These are phyloP conservation scores for Montifringilla adamsi DNA, from an alignment of 2,113 vertebrate species.

Conservation along the genomic window DNA sequence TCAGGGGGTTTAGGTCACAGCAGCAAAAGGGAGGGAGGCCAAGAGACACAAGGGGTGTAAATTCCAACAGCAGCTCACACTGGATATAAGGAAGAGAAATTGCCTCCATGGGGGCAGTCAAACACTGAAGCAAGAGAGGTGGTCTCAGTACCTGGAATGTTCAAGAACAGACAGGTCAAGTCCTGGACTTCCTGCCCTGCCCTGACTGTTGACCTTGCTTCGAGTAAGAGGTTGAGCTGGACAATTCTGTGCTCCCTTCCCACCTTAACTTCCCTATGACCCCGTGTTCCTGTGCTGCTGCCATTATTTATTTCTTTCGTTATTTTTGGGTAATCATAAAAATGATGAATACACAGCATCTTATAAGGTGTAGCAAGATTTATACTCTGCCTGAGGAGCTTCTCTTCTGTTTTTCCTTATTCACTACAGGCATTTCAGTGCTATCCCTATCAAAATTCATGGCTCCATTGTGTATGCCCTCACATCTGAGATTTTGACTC, in stretches of 20 bases:
- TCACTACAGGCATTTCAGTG: background rate
- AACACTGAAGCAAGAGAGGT: background rate
- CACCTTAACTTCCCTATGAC: background rate
- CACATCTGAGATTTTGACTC: background rate
- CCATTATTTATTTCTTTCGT: background rate
- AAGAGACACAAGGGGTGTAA: background rate
- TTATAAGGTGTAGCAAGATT: background rate
- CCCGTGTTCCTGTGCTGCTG: background rate
- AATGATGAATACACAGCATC: background rate
- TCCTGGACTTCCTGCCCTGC: background rate
- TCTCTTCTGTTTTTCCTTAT: background rate
- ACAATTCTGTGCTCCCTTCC: background rate
- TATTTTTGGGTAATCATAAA: background rate
- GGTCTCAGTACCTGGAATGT: too few relatives aligned
- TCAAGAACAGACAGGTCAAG: background rate
- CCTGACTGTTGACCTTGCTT: background rate
- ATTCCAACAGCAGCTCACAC: background rate
- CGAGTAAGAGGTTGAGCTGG: background rate
- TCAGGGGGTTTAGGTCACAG: background rate
- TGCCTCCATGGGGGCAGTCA: background rate
- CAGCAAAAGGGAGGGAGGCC: background rate
- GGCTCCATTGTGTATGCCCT: background rate
- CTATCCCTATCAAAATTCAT: background rate
- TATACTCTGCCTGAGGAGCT: background rate
- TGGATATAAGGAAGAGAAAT: background rate